A percentile compares a stretch with the other conserved stretches of the same genome.
phyloP scores from a whole-genome alignment of 2,113 vertebrate species.

The Gambusia holbrooki region DNA sequence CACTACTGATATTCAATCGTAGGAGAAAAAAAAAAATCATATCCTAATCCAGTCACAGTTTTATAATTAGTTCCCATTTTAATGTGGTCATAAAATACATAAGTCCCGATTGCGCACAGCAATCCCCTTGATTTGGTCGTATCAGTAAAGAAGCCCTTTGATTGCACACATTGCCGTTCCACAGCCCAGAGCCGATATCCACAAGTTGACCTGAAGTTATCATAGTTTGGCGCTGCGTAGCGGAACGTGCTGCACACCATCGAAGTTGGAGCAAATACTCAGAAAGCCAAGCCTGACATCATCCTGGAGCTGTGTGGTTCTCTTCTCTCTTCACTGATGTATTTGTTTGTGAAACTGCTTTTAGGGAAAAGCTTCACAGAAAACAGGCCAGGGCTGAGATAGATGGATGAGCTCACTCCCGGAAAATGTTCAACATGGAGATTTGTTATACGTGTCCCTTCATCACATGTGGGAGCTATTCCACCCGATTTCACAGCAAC shows the following conservation, averaged over 20 bases:
- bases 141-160: slow-evolving; percentile 70
- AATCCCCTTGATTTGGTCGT: slow-evolving; percentile 51
- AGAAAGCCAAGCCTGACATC: not conserved
- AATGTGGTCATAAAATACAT: slow-evolving; percentile 50
- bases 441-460: not conserved
- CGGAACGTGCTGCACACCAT: not conserved
- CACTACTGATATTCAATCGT: not conserved
- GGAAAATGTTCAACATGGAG: not conserved
- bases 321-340: not conserved
- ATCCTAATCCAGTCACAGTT: not conserved
- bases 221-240: slow-evolving; percentile 20
- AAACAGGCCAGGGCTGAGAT: not conserved
- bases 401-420: not conserved
- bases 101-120: slow-evolving; percentile 14
- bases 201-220: slow-evolving; percentile 21
- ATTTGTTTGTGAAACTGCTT: not conserved
- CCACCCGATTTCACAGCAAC: too few relatives aligned
- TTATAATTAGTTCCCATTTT: slow-evolving; percentile 20
- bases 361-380: not conserved
- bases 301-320: not conserved
- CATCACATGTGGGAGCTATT: not conserved
- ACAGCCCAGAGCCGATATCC: slow-evolving; percentile 5
- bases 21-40: too few relatives aligned
- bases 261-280: not conserved
- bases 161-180: slow-evolving; percentile 27